Evolutionary conservation across 2,113 vertebrate genomes (phyloP).

Genomic region (Cephalopholis sonnerati): DNA sequence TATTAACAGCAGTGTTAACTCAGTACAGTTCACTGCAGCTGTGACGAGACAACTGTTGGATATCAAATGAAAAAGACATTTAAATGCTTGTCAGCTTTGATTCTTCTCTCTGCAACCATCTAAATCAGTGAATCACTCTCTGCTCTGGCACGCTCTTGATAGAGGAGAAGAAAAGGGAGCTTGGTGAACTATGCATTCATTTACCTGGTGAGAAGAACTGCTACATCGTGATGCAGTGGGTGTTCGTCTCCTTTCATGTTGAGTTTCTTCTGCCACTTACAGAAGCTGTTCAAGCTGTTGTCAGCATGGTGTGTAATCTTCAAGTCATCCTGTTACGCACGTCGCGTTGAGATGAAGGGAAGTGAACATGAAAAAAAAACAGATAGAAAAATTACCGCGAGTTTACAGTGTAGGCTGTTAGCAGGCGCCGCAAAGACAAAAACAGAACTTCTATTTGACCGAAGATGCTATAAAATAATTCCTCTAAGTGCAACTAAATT

Average conservation of each 20-base stretch:
- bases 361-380: not conserved
- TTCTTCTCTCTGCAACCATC: not conserved
- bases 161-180: not conserved
- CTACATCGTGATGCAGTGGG: conserved; percentile 92
- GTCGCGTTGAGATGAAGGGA: not conserved
- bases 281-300: conserved; percentile 95
- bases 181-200: not conserved
- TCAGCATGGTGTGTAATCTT: conserved; percentile 97
- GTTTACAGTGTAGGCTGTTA: no score
- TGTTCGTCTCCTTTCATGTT: conserved; percentile 93
- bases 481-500: not conserved
- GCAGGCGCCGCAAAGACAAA: no score
- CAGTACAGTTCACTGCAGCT: not conserved
- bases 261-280: conserved; percentile 96
- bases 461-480: not conserved
- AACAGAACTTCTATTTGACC: not conserved
- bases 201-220: conserved; percentile 96
- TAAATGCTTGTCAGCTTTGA: not conserved
- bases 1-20: not conserved
- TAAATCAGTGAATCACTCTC: not conserved
- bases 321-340: conserved; percentile 88
- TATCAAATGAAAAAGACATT: not conserved
- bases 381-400: no score
- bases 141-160: not conserved
- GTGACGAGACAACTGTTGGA: not conserved